These are phyloP conservation scores for Eufriesea mexicana DNA, from an alignment of 1,140 invertebrate genomes.

Conservation along the genomic window DNA sequence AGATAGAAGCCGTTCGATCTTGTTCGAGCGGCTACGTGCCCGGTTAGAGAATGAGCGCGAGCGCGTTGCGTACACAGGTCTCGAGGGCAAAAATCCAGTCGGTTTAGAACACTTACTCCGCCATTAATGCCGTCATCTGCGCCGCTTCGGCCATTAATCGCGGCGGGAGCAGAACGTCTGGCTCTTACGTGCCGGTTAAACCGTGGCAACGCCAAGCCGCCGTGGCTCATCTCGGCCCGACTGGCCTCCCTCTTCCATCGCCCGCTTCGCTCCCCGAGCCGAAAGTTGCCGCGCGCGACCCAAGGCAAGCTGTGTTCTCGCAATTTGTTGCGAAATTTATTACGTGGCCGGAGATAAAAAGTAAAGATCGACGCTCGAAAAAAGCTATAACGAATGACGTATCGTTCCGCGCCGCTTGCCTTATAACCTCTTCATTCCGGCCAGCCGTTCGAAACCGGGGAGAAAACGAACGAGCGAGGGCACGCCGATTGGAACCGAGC, in stretches of 20 bases:
- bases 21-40: background rate
- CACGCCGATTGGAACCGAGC: background rate
- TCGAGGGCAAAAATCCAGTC: conserved; percentile 61
- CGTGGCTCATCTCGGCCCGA: background rate
- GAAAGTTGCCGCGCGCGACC: conserved; percentile 4
- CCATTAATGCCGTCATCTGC: conserved; percentile 68
- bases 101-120: conserved; percentile 59
- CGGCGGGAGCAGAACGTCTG: conserved; percentile 51
- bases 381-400: conserved; percentile 61
- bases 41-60: conserved; percentile 17
- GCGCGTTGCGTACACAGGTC: background rate
- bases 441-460: conserved; percentile 1
- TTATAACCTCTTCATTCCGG: conserved; percentile 59
- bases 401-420: conserved; percentile 57
- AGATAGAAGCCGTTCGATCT: background rate
- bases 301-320: conserved; percentile 67
- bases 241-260: background rate
- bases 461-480: background rate
- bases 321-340: conserved; percentile 71
- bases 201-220: conserved; percentile 39
- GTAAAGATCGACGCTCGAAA: conserved; percentile 56
- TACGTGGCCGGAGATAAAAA: conserved; percentile 64
- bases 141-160: conserved; percentile 63
- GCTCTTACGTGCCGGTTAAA: conserved; percentile 60
- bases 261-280: conserved; percentile 4